Evolutionary conservation across 2,113 vertebrate genomes (phyloP).

Genomic region (Phoxinus phoxinus): DNA sequence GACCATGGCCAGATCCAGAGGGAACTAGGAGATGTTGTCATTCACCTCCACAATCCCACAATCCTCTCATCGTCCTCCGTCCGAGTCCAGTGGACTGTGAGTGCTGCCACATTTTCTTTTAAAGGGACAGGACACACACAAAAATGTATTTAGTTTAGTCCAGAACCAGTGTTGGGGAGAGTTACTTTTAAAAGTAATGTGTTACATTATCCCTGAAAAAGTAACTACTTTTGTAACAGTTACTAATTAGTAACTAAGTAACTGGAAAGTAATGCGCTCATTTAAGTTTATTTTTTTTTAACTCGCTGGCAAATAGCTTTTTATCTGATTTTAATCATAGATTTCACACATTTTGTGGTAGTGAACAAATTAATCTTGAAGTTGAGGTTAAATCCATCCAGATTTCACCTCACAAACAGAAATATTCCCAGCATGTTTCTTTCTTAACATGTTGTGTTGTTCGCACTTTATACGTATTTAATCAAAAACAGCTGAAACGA

Average conservation of each 20-base stretch:
- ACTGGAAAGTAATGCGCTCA: neutral
- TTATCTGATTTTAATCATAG: neutral
- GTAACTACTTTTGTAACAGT: too few relatives aligned
- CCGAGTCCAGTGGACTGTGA: conserved; percentile 98
- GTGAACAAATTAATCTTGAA: neutral
- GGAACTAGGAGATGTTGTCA: conserved; percentile 90
- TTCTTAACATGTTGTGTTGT: conserved; percentile 27
- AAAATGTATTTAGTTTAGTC: neutral
- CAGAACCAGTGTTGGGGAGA: too few relatives aligned
- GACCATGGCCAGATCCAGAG: conserved; percentile 97
- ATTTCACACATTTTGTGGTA: neutral
- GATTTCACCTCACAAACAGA: neutral
- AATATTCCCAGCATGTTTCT: neutral
- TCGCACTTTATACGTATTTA: conserved; percentile 59
- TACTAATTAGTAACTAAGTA: too few relatives aligned
- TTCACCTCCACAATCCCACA: conserved; percentile 96
- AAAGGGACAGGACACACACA: neutral
- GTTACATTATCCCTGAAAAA: too few relatives aligned
- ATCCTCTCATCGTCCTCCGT: conserved; percentile 96
- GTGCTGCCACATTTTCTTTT: conserved; percentile 58
- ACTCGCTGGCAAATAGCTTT: neutral
- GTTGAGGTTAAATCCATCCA: neutral
- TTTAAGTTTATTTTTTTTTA: neutral
- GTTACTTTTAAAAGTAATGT: too few relatives aligned
- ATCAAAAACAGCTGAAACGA: conserved; percentile 77